These are phyloP conservation scores for Cydia splendana DNA, from an alignment of 1,140 invertebrate species.

Conservation along the genomic window DNA sequence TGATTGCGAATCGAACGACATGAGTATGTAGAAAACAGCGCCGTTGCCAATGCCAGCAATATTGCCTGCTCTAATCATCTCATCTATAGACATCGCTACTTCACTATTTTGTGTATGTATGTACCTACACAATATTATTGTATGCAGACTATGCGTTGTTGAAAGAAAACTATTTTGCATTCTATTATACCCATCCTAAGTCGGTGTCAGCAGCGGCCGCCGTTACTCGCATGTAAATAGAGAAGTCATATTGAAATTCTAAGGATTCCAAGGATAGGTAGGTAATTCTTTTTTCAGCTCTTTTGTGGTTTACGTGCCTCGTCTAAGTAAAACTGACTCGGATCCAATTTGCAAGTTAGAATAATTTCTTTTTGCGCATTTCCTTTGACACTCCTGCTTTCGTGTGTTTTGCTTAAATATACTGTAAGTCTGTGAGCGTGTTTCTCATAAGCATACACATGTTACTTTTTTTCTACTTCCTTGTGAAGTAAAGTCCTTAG, in stretches of 20 bases:
- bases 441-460: background rate
- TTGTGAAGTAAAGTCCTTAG: too few species aligned
- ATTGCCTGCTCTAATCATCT: too few species aligned
- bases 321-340: constrained; percentile 15
- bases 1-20: too few species aligned
- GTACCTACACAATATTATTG: too few species aligned
- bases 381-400: constrained; percentile 14
- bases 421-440: background rate
- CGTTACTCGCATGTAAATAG: constrained; percentile 60
- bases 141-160: too few species aligned
- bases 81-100: too few species aligned
- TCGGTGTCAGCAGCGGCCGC: constrained; percentile 40
- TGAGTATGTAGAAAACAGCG: too few species aligned
- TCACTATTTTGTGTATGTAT: too few species aligned
- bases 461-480: too few species aligned
- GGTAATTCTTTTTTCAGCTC: constrained; percentile 55
- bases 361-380: constrained; percentile 23
- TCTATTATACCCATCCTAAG: background rate
- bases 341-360: constrained; percentile 26
- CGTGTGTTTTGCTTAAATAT: background rate
- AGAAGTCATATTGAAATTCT: constrained; percentile 62
- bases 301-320: constrained; percentile 47
- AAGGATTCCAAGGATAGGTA: constrained; percentile 52
- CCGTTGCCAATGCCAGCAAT: too few species aligned
- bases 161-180: too few species aligned